These are phyloP conservation scores for Rhabdomys pumilio DNA, from an alignment of 2,797 vertebrate species.

Conservation along the genomic window DNA sequence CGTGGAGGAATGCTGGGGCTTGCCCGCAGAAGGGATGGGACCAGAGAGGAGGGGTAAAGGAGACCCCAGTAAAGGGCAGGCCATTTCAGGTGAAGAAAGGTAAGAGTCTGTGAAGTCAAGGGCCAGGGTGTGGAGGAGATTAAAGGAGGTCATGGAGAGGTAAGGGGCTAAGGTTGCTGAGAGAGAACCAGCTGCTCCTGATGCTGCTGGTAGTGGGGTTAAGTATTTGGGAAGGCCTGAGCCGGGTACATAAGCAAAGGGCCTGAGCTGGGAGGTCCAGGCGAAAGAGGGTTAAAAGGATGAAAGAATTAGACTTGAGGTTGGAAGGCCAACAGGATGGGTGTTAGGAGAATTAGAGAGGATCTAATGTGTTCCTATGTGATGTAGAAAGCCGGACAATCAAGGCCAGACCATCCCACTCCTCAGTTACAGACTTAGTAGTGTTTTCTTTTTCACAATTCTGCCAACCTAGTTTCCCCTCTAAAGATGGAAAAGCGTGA, in stretches of 20 bases:
- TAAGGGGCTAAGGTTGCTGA: constrained; percentile 61
- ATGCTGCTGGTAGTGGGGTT: neutral
- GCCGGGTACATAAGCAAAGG: neutral
- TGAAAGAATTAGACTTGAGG: neutral
- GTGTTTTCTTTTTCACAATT: constrained; percentile 3
- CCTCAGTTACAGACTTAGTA: constrained; percentile 21
- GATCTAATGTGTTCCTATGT: constrained; percentile 42
- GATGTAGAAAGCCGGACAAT: neutral
- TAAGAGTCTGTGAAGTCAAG: constrained; percentile 66
- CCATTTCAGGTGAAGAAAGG: constrained; percentile 66
- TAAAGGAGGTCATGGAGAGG: constrained; percentile 75
- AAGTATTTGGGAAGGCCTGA: constrained; percentile 44
- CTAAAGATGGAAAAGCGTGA: constrained; percentile 26
- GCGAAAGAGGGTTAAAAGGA: neutral
- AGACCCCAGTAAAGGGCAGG: constrained; percentile 27
- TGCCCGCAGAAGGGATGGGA: constrained; percentile 66
- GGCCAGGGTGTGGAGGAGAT: constrained; percentile 72
- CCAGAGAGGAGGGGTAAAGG: constrained; percentile 48
- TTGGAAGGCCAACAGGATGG: constrained; percentile 4
- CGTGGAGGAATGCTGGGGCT: constrained; percentile 71
- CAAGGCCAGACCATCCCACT: constrained; percentile 5
- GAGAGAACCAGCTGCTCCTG: neutral
- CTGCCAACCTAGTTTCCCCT: constrained; percentile 41
- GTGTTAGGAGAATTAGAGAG: constrained; percentile 9
- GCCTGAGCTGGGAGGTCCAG: neutral